phyloP scores from a whole-genome alignment of 2,888 invertebrate species.

The Helobdella robusta region DNA sequence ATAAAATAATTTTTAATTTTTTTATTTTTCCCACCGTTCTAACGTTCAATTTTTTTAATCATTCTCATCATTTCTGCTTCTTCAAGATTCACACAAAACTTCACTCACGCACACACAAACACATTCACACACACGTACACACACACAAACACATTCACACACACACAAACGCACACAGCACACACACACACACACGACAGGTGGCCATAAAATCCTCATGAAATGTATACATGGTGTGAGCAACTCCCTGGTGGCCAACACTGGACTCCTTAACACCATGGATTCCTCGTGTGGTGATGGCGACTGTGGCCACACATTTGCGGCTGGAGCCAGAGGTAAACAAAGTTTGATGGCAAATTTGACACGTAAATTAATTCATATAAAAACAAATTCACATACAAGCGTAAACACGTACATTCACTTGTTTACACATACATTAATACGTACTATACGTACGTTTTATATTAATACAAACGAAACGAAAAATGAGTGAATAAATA shows the following conservation, averaged over 20 bases:
- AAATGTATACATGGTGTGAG: constrained; percentile 39
- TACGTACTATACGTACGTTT: no score
- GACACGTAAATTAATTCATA: no score
- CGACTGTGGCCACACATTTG: constrained; percentile 64
- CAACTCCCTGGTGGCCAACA: constrained; percentile 51
- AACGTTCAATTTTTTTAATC: no score
- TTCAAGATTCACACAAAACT: background rate
- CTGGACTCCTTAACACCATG: constrained; percentile 52
- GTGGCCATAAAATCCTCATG: background rate
- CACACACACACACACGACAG: background rate
- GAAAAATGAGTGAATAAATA: background rate
- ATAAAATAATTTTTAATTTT: no score
- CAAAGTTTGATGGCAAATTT: background rate
- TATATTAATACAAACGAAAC: no score
- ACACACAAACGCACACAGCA: background rate
- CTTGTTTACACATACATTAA: no score
- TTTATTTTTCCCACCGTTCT: no score
- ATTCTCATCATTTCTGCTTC: background rate
- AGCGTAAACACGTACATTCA: no score
- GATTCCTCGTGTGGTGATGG: constrained; percentile 66
- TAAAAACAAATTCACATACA: no score
- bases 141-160: background rate
- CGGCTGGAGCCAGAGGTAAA: constrained; percentile 44
- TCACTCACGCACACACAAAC: background rate
- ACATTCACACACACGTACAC: background rate